A percentile compares a stretch with the other conserved stretches of the same genome.
Evolutionary conservation across 2,888 invertebrate species (phyloP).

Genomic region (Dryobotodes eremita): DNA sequence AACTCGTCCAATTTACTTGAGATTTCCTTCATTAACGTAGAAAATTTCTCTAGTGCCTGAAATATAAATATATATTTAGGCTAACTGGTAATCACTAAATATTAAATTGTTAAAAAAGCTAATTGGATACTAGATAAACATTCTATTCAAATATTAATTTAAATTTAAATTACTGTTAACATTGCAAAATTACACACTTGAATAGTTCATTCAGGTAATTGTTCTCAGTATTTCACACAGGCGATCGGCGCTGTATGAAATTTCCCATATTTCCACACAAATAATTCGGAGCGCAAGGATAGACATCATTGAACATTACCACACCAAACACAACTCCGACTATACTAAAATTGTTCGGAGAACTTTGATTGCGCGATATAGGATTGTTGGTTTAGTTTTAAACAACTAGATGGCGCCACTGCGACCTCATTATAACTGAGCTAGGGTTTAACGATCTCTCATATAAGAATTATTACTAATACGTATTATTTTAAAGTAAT

Average conservation of each 20-base stretch:
- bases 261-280: constrained; percentile 76
- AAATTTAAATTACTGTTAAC: not conserved
- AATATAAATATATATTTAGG: constrained; percentile 68
- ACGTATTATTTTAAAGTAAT: not conserved
- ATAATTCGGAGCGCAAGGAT: constrained; percentile 86
- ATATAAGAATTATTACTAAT: not conserved
- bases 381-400: constrained; percentile 32
- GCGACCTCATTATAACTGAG: not conserved
- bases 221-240: constrained; percentile 79
- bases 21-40: constrained; percentile 97
- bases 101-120: not conserved
- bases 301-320: constrained; percentile 78
- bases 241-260: constrained; percentile 81
- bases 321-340: not conserved
- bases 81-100: not conserved
- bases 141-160: not conserved
- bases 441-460: not conserved
- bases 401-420: constrained; percentile 63
- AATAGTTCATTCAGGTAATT: constrained; percentile 44
- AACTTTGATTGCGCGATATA: constrained; percentile 69
- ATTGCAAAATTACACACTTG: constrained; percentile 42
- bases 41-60: constrained; percentile 98
- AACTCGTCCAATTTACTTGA: constrained; percentile 96
- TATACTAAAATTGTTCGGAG: constrained; percentile 19
- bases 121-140: not conserved